phyloP scores from a whole-genome alignment of 1,140 invertebrate genomes.

The Paralvinella palmiformis region DNA sequence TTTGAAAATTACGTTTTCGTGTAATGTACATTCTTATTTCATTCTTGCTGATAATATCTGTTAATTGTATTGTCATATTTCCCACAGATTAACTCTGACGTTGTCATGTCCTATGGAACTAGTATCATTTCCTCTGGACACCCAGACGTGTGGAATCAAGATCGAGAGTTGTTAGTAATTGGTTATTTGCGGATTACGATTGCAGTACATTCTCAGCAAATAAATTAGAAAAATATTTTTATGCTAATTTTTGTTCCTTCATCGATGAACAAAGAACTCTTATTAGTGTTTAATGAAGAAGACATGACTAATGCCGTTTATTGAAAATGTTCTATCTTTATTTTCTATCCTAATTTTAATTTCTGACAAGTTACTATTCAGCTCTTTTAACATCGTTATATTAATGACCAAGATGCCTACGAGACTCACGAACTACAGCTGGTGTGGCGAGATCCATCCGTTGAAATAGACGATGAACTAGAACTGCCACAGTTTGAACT shows the following conservation, averaged over 20 bases:
- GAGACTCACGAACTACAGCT: neutral
- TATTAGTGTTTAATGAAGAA: neutral
- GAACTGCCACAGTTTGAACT: neutral
- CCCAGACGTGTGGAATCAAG: conserved; percentile 16
- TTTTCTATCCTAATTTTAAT: neutral
- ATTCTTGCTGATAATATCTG: too few species aligned
- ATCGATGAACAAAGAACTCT: neutral
- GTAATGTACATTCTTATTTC: too few species aligned
- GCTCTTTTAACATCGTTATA: neutral
- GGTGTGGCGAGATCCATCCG: neutral
- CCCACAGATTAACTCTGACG: conserved; percentile 16
- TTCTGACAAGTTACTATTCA: too few species aligned
- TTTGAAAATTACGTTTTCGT: too few species aligned
- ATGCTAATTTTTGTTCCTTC: neutral
- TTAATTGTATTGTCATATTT: too few species aligned
- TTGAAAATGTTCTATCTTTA: neutral
- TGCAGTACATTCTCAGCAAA: neutral
- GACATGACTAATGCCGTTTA: neutral
- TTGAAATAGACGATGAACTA: conserved; percentile 1
- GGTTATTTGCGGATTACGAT: neutral
- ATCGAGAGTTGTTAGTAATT: conserved; percentile 18
- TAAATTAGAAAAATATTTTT: too few species aligned
- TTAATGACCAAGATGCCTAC: neutral
- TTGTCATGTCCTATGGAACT: conserved; percentile 20
- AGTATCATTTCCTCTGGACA: conserved; percentile 19